Conservation (phyloP, 2,113 vertebrate species). For the Zootoca vivipara region DNA sequence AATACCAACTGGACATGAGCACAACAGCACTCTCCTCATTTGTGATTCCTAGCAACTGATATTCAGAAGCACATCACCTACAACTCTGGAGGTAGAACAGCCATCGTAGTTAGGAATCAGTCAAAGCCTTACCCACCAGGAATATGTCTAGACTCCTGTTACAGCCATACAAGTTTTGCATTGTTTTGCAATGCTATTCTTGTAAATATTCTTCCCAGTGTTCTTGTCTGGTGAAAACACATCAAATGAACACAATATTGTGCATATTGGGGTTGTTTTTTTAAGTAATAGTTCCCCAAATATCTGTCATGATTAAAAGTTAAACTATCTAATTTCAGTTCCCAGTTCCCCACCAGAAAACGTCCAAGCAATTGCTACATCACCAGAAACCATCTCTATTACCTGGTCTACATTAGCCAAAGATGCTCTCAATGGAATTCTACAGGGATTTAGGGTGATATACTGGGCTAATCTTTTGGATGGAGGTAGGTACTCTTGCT, state of each 20-base stretch:
- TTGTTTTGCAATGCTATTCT: neutral
- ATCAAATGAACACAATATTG: neutral
- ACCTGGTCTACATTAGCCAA: conserved; percentile 93
- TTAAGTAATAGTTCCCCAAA: no score
- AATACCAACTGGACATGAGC: no score
- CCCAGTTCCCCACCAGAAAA: conserved; percentile 96
- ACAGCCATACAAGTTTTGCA: neutral
- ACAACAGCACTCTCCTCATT: no score
- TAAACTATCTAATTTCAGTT: conserved; percentile 76
- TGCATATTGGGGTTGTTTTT: neutral
- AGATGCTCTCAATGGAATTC: conserved; percentile 94
- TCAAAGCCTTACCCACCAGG: no score
- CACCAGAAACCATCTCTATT: conserved; percentile 95
- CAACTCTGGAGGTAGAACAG: no score
- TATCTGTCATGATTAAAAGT: conserved; percentile 13
- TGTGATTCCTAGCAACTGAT: no score
- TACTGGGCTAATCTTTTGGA: conserved; percentile 98
- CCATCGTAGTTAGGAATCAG: no score
- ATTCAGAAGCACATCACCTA: no score
- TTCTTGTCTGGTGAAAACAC: neutral
- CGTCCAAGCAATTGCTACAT: conserved; percentile 93
- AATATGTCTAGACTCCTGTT: neutral
- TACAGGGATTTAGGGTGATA: conserved; percentile 96
- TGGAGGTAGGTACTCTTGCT: conserved; percentile 82
- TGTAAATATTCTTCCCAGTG: neutral